These are phyloP conservation scores for Lophotis ruficrista DNA, from an alignment of 2,113 vertebrate species.

Conservation along the genomic window DNA sequence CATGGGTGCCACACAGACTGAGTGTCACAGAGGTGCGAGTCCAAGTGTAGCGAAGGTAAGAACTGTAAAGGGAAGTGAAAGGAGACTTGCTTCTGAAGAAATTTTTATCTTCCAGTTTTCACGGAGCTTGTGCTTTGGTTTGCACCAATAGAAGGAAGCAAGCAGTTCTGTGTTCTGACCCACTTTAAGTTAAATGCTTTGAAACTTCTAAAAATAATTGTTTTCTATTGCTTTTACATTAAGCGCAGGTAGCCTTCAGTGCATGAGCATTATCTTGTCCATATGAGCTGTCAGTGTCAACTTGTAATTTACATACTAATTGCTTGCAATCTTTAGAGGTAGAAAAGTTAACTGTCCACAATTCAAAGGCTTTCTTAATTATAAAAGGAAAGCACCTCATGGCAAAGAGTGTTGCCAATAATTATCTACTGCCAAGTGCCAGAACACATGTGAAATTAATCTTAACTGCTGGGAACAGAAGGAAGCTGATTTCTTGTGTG, in stretches of 20 bases:
- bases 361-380: conserved; percentile 26
- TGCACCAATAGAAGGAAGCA: neutral
- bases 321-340: neutral
- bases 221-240: neutral
- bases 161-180: neutral
- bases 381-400: neutral
- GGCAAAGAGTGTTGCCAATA: neutral
- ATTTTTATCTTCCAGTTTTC: neutral
- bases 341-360: conserved; percentile 15
- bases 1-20: neutral
- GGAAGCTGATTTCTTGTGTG: neutral
- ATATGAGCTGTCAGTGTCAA: neutral
- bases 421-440: conserved; percentile 27
- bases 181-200: neutral
- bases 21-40: neutral
- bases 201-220: neutral
- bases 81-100: neutral
- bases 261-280: neutral
- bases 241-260: neutral
- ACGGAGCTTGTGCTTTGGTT: neutral
- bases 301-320: conserved; percentile 33
- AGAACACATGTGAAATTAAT: neutral
- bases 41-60: neutral
- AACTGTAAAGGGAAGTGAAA: neutral
- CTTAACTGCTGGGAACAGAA: conserved; percentile 14